phyloP scores from a whole-genome alignment of 2,888 invertebrate species.

The Drosophila mimetica region DNA sequence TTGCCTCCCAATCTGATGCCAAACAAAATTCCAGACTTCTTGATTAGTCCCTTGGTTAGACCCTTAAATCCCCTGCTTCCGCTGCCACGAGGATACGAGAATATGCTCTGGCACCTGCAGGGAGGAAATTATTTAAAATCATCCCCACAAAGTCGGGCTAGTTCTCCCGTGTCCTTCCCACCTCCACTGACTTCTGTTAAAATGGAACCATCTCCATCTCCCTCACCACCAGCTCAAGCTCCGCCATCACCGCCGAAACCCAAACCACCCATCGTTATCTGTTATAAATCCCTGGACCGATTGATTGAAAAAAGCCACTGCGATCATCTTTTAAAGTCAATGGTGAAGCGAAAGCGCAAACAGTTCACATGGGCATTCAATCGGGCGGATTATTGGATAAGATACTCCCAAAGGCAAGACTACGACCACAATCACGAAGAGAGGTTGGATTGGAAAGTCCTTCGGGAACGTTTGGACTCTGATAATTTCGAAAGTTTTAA shows the following conservation, averaged over 20 bases:
- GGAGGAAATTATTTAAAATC: too few relatives aligned
- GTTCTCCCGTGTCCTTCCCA: background rate
- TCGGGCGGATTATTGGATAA: constrained; percentile 15
- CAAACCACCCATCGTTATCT: background rate
- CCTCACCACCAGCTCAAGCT: background rate
- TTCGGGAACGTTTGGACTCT: constrained; percentile 5
- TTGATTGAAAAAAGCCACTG: constrained; percentile 46
- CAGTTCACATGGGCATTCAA: constrained; percentile 46
- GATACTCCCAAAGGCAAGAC: background rate
- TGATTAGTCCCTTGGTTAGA: too few relatives aligned
- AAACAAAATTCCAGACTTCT: too few relatives aligned
- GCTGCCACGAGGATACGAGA: too few relatives aligned
- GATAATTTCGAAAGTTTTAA: constrained; percentile 26
- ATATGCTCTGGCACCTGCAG: too few relatives aligned
- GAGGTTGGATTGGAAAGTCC: constrained; percentile 30
- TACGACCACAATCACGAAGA: constrained; percentile 16
- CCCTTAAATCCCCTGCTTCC: too few relatives aligned
- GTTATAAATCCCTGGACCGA: constrained; percentile 18
- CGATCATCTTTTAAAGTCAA: constrained; percentile 13
- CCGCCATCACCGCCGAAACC: background rate
- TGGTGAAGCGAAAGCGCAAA: constrained; percentile 32
- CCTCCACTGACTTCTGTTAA: background rate
- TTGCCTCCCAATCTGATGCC: background rate
- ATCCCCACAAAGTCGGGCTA: background rate
- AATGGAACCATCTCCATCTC: background rate